These are phyloP conservation scores for Steinernema feltiae DNA, from an alignment of 1,140 invertebrate species.

Conservation along the genomic window DNA sequence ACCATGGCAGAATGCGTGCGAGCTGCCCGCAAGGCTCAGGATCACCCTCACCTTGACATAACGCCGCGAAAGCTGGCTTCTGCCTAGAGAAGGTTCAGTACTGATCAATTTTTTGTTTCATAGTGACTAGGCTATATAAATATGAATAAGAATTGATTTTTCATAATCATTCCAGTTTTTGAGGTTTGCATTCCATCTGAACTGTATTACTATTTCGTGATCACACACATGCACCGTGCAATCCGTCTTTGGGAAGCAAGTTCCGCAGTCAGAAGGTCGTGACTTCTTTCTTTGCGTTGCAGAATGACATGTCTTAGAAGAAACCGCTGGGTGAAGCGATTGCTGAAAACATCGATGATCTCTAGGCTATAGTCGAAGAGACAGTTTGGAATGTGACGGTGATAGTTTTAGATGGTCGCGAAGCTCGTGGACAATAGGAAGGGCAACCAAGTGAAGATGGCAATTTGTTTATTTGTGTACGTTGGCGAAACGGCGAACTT, in stretches of 20 bases:
- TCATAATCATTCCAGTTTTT: not conserved
- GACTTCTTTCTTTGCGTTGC: not conserved
- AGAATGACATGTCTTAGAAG: not conserved
- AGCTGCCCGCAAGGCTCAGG: conserved; percentile 65
- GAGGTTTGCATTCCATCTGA: too few relatives aligned
- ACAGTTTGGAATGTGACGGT: not conserved
- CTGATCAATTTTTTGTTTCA: not conserved
- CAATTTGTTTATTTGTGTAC: too few relatives aligned
- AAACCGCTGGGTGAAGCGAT: not conserved
- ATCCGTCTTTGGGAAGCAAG: too few relatives aligned
- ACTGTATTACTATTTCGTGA: too few relatives aligned
- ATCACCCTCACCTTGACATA: conserved; percentile 14
- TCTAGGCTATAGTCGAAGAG: not conserved
- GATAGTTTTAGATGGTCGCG: not conserved
- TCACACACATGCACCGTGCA: too few relatives aligned
- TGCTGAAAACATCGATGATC: not conserved
- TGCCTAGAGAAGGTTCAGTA: conserved; percentile 7
- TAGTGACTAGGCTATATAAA: conserved; percentile 8
- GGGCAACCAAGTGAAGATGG: too few relatives aligned
- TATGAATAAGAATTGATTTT: conserved; percentile 1
- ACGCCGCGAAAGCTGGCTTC: conserved; percentile 1
- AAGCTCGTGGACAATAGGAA: not conserved
- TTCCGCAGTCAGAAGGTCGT: not conserved
- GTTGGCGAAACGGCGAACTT: not conserved
- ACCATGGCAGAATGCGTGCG: conserved; percentile 98